These are phyloP conservation scores for Scatophagus argus DNA, from an alignment of 2,113 vertebrate species.

Conservation along the genomic window DNA sequence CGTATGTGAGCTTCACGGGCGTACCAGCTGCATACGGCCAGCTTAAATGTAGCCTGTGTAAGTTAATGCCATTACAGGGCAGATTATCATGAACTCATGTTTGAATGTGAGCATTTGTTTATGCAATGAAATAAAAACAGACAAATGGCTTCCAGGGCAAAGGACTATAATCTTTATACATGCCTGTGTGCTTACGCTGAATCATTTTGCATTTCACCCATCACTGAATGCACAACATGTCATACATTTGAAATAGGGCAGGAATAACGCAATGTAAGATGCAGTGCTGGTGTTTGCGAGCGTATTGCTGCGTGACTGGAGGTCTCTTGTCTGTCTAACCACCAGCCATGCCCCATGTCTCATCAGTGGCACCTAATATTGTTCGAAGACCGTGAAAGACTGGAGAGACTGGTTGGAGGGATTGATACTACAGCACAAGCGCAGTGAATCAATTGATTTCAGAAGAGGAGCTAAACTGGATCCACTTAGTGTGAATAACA, in stretches of 20 bases:
- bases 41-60: conserved; percentile 41
- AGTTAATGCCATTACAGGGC: conserved; percentile 54
- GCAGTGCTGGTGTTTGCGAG: neutral
- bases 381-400: conserved; percentile 40
- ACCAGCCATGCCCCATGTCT: conserved; percentile 17
- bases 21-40: conserved; percentile 30
- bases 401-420: conserved; percentile 19
- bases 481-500: conserved; percentile 59
- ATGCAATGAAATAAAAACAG: conserved; percentile 37
- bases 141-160: conserved; percentile 38
- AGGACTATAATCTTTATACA: conserved; percentile 47
- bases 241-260: conserved; percentile 22
- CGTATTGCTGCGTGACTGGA: neutral
- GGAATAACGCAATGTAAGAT: neutral
- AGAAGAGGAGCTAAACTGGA: conserved; percentile 28
- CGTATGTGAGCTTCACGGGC: conserved; percentile 29
- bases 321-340: conserved; percentile 7
- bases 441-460: conserved; percentile 63
- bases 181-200: conserved; percentile 27
- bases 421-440: conserved; percentile 32
- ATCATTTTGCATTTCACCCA: conserved; percentile 40
- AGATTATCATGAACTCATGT: conserved; percentile 24
- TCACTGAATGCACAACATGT: neutral
- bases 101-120: conserved; percentile 39
- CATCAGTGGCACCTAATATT: conserved; percentile 28